Evolutionary conservation across 2,888 invertebrate genomes (phyloP).

Genomic region (Leucoptera coffeella): DNA sequence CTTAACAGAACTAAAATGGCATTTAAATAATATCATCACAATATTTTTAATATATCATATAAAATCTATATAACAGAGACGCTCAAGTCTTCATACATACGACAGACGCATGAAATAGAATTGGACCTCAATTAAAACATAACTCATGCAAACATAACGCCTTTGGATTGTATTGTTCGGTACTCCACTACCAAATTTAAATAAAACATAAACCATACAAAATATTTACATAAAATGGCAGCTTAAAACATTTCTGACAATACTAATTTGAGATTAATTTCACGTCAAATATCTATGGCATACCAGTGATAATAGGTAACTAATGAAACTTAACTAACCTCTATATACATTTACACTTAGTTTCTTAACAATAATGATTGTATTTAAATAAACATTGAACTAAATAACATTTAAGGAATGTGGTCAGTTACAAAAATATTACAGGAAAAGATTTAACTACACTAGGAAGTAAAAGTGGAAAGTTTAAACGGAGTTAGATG

Average conservation of each 20-base stretch:
- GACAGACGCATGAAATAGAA: too few relatives aligned
- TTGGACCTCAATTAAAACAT: too few relatives aligned
- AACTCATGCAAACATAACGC: slow-evolving; percentile 3
- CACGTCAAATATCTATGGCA: slow-evolving; percentile 7
- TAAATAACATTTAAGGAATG: too few relatives aligned
- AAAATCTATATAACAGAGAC: slow-evolving; percentile 3
- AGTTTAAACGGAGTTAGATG: too few relatives aligned
- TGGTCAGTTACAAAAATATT: too few relatives aligned
- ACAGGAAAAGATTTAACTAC: too few relatives aligned
- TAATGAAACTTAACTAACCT: neutral
- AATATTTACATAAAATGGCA: slow-evolving; percentile 1
- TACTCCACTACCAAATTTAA: slow-evolving; percentile 2
- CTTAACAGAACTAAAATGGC: slow-evolving; percentile 42
- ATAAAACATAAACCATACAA: slow-evolving; percentile 6
- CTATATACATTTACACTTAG: too few relatives aligned
- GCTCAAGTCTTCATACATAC: too few relatives aligned
- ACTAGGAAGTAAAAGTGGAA: too few relatives aligned
- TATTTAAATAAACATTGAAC: too few relatives aligned
- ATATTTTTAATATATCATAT: slow-evolving; percentile 17
- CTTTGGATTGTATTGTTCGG: slow-evolving; percentile 3
- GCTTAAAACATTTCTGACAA: slow-evolving; percentile 2
- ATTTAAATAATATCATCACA: slow-evolving; percentile 46
- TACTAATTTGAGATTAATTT: slow-evolving; percentile 9
- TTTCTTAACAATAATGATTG: too few relatives aligned
- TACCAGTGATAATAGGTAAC: slow-evolving; percentile 4